These are phyloP conservation scores for Metallyticus violacea DNA, from an alignment of 2,888 invertebrate genomes.

Conservation along the genomic window DNA sequence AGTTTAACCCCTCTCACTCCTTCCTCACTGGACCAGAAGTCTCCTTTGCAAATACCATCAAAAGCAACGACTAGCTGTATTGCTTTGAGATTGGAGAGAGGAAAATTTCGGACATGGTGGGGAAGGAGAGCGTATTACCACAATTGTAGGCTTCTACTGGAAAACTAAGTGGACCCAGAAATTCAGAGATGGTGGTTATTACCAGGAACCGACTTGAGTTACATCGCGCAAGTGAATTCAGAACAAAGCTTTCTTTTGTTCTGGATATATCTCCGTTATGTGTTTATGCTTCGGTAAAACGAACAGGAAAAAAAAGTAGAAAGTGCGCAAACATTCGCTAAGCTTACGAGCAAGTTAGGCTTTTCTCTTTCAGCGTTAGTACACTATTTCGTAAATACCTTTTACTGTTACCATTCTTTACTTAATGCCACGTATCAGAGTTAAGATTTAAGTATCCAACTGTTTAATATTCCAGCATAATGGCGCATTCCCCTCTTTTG, in stretches of 20 bases:
- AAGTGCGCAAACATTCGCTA: neutral
- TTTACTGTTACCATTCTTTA: no score
- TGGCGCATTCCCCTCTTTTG: no score
- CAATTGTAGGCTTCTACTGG: neutral
- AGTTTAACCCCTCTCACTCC: neutral
- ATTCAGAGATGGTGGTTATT: neutral
- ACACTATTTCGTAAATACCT: no score
- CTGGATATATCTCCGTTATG: neutral
- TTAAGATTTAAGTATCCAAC: no score
- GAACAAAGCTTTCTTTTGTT: neutral
- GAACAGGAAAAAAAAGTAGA: neutral
- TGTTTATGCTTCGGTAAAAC: neutral
- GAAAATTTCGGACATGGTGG: no score
- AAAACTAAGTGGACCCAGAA: neutral
- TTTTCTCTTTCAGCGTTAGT: no score
- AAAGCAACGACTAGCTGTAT: neutral
- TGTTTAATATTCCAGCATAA: no score
- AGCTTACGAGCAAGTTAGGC: neutral
- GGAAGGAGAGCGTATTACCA: neutral
- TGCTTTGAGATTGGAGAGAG: neutral
- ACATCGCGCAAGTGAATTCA: neutral
- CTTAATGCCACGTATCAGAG: no score
- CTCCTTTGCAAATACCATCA: neutral
- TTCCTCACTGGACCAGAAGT: no score
- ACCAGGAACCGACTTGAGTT: neutral